Percentiles rank a stretch among this genome's conserved stretches.
Evolutionary conservation across 2,113 vertebrate genomes (phyloP).

Genomic region (Rhodinocichla rosea): DNA sequence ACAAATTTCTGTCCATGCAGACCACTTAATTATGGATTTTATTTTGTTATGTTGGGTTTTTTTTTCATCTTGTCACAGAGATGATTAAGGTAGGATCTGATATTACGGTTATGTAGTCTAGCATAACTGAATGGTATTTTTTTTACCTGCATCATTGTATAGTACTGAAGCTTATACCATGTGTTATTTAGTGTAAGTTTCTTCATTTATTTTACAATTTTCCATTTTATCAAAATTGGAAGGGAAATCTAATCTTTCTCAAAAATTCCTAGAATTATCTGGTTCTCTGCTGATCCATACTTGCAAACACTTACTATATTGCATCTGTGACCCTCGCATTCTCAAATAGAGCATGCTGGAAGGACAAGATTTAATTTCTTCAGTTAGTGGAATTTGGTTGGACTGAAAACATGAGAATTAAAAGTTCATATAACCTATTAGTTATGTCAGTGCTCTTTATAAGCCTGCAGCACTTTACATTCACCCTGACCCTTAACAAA

Average conservation of each 20-base stretch:
- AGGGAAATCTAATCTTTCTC: neutral
- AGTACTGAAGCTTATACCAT: neutral
- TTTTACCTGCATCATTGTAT: rapidly evolving
- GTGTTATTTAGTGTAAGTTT: neutral
- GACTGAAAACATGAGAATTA: neutral
- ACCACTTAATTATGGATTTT: neutral
- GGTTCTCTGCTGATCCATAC: neutral
- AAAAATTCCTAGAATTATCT: neutral
- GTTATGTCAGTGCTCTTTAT: neutral
- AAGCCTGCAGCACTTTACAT: neutral
- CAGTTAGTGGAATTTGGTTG: neutral
- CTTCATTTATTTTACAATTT: neutral
- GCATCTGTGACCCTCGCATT: neutral
- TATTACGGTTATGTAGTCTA: neutral
- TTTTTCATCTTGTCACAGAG: rapidly evolving
- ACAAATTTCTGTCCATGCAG: neutral
- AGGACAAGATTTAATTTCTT: neutral
- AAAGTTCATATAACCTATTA: neutral
- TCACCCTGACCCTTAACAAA: neutral
- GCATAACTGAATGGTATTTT: neutral
- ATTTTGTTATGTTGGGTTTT: neutral
- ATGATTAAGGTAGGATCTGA: neutral
- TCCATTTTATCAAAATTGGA: neutral
- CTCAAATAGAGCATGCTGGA: neutral
- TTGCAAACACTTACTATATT: neutral